phyloP scores from a whole-genome alignment of 2,888 invertebrate genomes.

The Strigamia transsilvanica region DNA sequence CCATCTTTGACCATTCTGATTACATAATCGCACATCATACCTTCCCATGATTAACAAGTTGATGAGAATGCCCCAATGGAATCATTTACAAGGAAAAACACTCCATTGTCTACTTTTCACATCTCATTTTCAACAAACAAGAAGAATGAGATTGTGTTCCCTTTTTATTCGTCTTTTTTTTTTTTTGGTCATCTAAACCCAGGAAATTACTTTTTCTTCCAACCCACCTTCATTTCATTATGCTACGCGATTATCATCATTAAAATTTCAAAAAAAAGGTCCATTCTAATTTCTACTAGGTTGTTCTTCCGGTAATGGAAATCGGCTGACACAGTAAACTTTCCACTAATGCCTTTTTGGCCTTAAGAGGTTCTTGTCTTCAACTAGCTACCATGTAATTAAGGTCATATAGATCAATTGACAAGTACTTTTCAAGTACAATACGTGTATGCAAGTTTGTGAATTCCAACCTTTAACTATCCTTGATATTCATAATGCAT shows the following conservation, averaged over 20 bases:
- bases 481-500: slow-evolving; percentile 16
- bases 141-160: background rate
- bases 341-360: slow-evolving; percentile 40
- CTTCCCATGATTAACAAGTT: slow-evolving; percentile 20
- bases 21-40: background rate
- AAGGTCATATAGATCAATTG: slow-evolving; percentile 34
- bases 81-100: slow-evolving; percentile 41
- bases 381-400: background rate
- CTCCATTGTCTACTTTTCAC: slow-evolving; percentile 31
- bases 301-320: slow-evolving; percentile 22
- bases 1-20: slow-evolving; percentile 1
- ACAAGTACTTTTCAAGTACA: slow-evolving; percentile 23
- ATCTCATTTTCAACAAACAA: slow-evolving; percentile 13
- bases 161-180: no score
- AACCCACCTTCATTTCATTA: background rate
- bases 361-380: slow-evolving; percentile 49
- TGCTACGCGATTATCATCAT: background rate
- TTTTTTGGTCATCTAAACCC: background rate
- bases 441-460: background rate
- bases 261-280: background rate
- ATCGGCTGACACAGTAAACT: slow-evolving; percentile 37
- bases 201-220: slow-evolving; percentile 28
- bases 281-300: background rate
- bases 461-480: slow-evolving; percentile 4
- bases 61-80: slow-evolving; percentile 14